These are phyloP conservation scores for Galeruca laticollis DNA, from an alignment of 2,888 invertebrate genomes.

Conservation along the genomic window DNA sequence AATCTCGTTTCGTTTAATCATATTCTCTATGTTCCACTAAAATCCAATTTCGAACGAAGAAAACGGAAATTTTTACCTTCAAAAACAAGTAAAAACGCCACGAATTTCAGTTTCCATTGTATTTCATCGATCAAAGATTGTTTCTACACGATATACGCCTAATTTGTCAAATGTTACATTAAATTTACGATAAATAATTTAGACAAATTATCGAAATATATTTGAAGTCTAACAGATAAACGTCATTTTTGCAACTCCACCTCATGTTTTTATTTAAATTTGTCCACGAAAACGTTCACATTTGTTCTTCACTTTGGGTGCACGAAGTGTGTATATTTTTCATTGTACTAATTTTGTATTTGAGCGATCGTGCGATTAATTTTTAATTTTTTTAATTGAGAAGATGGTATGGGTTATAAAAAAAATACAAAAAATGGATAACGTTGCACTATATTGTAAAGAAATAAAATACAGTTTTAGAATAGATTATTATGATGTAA, in stretches of 20 bases:
- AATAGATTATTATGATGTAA: conserved; percentile 57
- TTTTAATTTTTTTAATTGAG: conserved; percentile 48
- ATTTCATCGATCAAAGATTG: too few relatives aligned
- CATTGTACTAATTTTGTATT: conserved; percentile 32
- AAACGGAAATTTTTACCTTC: too few relatives aligned
- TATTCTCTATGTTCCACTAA: too few relatives aligned
- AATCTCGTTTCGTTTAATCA: too few relatives aligned
- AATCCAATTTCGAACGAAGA: too few relatives aligned
- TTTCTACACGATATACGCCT: too few relatives aligned
- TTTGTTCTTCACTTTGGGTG: not conserved
- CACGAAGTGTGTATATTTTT: conserved; percentile 6
- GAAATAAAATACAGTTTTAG: conserved; percentile 58
- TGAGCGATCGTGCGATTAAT: conserved; percentile 57
- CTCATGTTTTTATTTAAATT: not conserved
- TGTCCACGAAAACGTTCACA: not conserved
- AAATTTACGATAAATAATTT: too few relatives aligned
- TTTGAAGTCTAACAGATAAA: not conserved
- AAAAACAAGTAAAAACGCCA: too few relatives aligned
- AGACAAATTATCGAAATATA: too few relatives aligned
- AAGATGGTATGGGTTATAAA: conserved; percentile 51
- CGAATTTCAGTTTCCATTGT: too few relatives aligned
- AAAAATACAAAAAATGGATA: conserved; percentile 50
- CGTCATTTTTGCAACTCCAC: not conserved
- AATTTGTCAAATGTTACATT: too few relatives aligned
- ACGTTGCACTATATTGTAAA: conserved; percentile 62